Evolutionary conservation across 2,888 invertebrate species (phyloP).

Genomic region (Patella pellucida): DNA sequence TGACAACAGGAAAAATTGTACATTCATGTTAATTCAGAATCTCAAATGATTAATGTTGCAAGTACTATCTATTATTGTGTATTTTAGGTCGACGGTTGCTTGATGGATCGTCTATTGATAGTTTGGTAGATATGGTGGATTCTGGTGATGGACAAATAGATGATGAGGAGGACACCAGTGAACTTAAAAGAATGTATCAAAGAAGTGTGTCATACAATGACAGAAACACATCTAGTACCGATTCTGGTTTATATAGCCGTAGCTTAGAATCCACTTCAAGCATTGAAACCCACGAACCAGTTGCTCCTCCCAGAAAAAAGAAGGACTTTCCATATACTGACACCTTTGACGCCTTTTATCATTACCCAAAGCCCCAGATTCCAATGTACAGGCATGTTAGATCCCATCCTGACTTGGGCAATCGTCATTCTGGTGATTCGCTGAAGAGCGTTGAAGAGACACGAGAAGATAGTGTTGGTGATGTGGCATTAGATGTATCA

Average conservation of each 20-base stretch:
- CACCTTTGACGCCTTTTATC: constrained; percentile 14
- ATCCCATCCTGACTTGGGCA: constrained; percentile 21
- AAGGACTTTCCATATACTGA: constrained; percentile 27
- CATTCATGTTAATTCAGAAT: not conserved
- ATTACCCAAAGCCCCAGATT: not conserved
- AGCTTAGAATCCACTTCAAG: constrained; percentile 41
- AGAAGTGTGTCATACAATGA: constrained; percentile 43
- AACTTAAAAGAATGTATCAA: constrained; percentile 32
- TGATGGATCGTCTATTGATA: constrained; percentile 79
- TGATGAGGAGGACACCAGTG: not conserved
- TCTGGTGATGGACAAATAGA: constrained; percentile 1
- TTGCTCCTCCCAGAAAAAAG: constrained; percentile 47
- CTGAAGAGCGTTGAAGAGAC: constrained; percentile 53
- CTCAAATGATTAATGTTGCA: no score
- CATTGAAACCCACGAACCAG: constrained; percentile 40
- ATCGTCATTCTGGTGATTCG: constrained; percentile 47
- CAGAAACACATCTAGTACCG: constrained; percentile 30
- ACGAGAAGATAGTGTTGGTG: constrained; percentile 36
- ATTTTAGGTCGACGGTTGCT: constrained; percentile 60
- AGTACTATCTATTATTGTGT: constrained; percentile 9
- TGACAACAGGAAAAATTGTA: not conserved
- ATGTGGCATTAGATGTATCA: constrained; percentile 29
- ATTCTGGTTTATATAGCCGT: constrained; percentile 32
- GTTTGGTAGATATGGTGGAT: constrained; percentile 72
- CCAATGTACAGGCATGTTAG: not conserved